These are phyloP conservation scores for Cherax destructor DNA, from an alignment of 1,140 invertebrate genomes.

Conservation along the genomic window DNA sequence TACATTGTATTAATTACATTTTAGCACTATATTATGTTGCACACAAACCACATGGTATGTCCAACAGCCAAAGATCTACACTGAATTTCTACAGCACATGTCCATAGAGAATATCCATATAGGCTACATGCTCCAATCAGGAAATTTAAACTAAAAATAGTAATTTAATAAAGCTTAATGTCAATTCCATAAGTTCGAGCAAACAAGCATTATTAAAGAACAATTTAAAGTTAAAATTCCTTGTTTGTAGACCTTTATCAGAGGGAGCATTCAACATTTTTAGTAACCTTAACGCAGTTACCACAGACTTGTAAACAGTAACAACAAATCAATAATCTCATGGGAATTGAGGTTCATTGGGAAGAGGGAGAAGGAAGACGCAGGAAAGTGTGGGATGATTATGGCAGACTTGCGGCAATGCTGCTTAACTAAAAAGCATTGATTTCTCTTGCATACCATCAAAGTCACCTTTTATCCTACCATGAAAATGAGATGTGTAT, in stretches of 20 bases:
- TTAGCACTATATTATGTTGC: conserved; percentile 41
- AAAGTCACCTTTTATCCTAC: conserved; percentile 11
- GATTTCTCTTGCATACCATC: background rate
- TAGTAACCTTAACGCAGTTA: background rate
- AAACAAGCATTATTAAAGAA: conserved; percentile 16
- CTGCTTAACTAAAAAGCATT: conserved; percentile 16
- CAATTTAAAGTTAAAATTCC: conserved; percentile 28
- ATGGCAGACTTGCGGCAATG: conserved; percentile 2
- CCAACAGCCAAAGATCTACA: conserved; percentile 51
- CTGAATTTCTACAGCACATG: conserved; percentile 48
- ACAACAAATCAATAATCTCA: conserved; percentile 28
- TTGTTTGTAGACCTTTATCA: conserved; percentile 14
- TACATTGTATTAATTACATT: conserved; percentile 43
- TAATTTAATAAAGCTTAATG: background rate
- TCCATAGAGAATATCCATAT: conserved; percentile 18
- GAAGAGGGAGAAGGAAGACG: conserved; percentile 42
- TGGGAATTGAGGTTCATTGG: conserved; percentile 26
- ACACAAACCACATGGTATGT: conserved; percentile 35
- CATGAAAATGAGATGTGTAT: conserved; percentile 12
- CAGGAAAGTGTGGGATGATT: conserved; percentile 37
- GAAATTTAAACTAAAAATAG: conserved; percentile 26
- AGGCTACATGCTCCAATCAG: conserved; percentile 16
- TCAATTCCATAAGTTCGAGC: background rate
- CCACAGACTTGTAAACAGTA: conserved; percentile 17
- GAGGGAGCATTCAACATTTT: conserved; percentile 10